Conservation (phyloP, 2,797 vertebrate species). For the Hippocampus kuda region DNA sequence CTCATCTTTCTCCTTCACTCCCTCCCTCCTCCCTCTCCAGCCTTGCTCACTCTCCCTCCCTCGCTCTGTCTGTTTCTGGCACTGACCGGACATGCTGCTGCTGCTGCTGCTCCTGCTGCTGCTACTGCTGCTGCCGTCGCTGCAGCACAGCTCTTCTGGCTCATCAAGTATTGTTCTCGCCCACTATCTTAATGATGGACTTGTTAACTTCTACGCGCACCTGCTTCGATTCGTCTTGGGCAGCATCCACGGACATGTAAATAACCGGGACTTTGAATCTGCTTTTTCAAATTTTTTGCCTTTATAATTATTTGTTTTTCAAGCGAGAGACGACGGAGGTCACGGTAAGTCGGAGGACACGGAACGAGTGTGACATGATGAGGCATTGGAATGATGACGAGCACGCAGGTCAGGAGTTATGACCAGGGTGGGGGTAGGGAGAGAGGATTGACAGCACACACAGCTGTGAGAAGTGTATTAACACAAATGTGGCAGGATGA, state of each 20-base stretch:
- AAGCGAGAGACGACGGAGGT: constrained; percentile 34
- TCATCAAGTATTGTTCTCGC: constrained; percentile 66
- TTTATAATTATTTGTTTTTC: constrained; percentile 25
- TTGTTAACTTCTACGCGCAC: constrained; percentile 52
- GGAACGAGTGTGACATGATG: constrained; percentile 41
- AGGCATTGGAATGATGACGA: constrained; percentile 52
- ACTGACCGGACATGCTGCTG: constrained; percentile 69
- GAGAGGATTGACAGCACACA: constrained; percentile 54
- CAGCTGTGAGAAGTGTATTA: constrained; percentile 63
- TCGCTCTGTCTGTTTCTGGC: constrained; percentile 45
- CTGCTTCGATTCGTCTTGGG: constrained; percentile 34
- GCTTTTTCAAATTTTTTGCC: constrained; percentile 19
- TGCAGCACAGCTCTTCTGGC: constrained; percentile 55
- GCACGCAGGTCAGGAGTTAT: constrained; percentile 45
- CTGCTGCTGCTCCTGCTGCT: constrained; percentile 30
- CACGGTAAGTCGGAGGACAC: constrained; percentile 57
- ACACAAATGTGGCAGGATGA: constrained; percentile 39
- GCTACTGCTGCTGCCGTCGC: constrained; percentile 58
- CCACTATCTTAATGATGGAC: constrained; percentile 58
- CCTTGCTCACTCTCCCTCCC: constrained; percentile 10
- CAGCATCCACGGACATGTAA: constrained; percentile 56
- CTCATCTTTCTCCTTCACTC: constrained; percentile 39
- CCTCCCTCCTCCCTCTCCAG: constrained; percentile 31
- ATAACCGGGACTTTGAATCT: constrained; percentile 48
- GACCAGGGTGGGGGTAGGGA: constrained; percentile 25